These are phyloP conservation scores for Lumbricus terrestris DNA, from an alignment of 2,888 invertebrate genomes.

Conservation along the genomic window DNA sequence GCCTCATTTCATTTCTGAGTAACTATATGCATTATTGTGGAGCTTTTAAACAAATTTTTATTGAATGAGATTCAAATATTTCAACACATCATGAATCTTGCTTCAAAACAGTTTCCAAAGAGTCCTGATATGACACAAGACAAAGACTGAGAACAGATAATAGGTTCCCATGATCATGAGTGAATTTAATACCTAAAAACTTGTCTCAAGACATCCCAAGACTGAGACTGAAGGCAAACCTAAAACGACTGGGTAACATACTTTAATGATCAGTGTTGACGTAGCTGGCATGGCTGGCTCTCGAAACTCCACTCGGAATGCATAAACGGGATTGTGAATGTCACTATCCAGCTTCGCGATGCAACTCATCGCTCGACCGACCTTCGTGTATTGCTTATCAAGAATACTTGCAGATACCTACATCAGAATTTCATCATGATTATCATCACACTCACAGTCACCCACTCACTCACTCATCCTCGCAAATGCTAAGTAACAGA, in stretches of 20 bases:
- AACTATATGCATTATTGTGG: no score
- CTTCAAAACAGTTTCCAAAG: no score
- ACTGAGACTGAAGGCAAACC: no score
- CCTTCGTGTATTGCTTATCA: constrained; percentile 48
- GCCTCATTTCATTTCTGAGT: no score
- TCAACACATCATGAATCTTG: no score
- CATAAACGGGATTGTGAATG: constrained; percentile 56
- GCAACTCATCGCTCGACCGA: constrained; percentile 51
- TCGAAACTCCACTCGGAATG: constrained; percentile 51
- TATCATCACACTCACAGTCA: background rate
- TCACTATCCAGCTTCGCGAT: constrained; percentile 52
- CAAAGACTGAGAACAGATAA: no score
- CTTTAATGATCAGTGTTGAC: constrained; percentile 55
- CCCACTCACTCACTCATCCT: background rate
- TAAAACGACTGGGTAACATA: background rate
- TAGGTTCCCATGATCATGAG: no score
- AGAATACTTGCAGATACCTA: constrained; percentile 54
- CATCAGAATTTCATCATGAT: background rate
- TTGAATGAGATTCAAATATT: no score
- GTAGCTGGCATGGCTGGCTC: constrained; percentile 53
- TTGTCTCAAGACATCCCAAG: no score
- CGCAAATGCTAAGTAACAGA: background rate
- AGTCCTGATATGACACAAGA: no score
- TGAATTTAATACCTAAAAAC: no score
- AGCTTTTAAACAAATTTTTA: no score